Evolutionary conservation across 2,113 vertebrate species (phyloP).

Genomic region (Mionectes macconnelli): DNA sequence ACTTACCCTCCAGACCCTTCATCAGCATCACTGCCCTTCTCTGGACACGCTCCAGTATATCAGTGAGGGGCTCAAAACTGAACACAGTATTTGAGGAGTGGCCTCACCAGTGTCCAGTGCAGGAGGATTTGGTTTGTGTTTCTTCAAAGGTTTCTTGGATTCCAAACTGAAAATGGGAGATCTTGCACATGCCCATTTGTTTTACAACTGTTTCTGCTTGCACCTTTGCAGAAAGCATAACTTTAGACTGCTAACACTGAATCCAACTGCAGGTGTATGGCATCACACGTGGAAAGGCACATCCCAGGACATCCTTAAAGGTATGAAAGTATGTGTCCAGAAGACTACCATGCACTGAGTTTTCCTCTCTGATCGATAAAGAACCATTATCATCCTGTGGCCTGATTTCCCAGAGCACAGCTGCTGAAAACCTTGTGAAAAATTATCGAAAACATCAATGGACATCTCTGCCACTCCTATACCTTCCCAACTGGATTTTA

Average conservation of each 20-base stretch:
- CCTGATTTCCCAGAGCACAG: background rate
- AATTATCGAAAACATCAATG: background rate
- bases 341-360: background rate
- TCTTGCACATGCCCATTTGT: background rate
- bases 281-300: background rate
- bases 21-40: background rate
- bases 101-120: accelerated
- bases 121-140: background rate
- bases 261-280: background rate
- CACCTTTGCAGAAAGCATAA: background rate
- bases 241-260: accelerated
- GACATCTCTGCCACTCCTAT: background rate
- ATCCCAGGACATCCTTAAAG: background rate
- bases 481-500: background rate
- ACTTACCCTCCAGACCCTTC: background rate
- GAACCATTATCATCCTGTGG: background rate
- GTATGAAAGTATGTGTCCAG: background rate
- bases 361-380: background rate
- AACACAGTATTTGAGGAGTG: background rate
- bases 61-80: background rate
- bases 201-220: background rate
- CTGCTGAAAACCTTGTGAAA: background rate
- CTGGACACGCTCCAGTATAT: background rate
- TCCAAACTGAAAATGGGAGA: background rate
- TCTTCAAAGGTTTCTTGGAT: background rate